These are phyloP conservation scores for Ormyrus pomaceus DNA, from an alignment of 2,888 invertebrate species.

Conservation along the genomic window DNA sequence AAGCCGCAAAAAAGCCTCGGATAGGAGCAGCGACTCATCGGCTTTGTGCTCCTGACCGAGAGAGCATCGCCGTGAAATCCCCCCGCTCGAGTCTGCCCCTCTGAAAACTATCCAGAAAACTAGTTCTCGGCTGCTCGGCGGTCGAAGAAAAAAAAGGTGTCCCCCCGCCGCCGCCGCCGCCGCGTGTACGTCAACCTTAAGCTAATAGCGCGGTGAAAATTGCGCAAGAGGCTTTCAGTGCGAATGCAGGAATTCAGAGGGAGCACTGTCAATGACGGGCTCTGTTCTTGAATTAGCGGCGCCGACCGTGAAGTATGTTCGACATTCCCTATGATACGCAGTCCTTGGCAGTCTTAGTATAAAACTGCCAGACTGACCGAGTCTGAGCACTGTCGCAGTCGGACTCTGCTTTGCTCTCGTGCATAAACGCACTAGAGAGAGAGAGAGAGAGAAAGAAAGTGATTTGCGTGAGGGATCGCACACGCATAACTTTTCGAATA, in stretches of 20 bases:
- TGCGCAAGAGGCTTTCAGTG: conserved; percentile 30
- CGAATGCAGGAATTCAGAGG: conserved; percentile 33
- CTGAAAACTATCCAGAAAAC: background rate
- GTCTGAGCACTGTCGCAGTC: conserved; percentile 15
- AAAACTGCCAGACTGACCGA: conserved; percentile 44
- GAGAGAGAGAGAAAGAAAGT: no score
- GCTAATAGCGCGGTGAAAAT: background rate
- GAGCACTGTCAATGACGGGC: conserved; percentile 64
- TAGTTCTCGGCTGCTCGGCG: background rate
- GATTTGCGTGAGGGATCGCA: no score
- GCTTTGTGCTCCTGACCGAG: no score
- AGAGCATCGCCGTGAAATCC: no score
- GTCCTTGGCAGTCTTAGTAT: conserved; percentile 58
- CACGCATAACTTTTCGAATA: no score
- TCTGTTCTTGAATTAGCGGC: conserved; percentile 68
- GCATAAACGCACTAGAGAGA: no score
- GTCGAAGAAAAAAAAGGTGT: background rate
- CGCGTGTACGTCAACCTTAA: conserved; percentile 8
- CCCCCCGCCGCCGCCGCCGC: background rate
- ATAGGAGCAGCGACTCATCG: no score
- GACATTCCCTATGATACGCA: conserved; percentile 62
- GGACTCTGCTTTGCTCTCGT: background rate
- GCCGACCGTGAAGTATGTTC: conserved; percentile 64
- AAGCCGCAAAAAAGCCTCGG: no score
- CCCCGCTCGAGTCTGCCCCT: no score